Percentiles rank a stretch among this genome's conserved stretches.
These are phyloP conservation scores for Eutolmus rufibarbis DNA, from an alignment of 2,888 invertebrate genomes.

Conservation along the genomic window DNA sequence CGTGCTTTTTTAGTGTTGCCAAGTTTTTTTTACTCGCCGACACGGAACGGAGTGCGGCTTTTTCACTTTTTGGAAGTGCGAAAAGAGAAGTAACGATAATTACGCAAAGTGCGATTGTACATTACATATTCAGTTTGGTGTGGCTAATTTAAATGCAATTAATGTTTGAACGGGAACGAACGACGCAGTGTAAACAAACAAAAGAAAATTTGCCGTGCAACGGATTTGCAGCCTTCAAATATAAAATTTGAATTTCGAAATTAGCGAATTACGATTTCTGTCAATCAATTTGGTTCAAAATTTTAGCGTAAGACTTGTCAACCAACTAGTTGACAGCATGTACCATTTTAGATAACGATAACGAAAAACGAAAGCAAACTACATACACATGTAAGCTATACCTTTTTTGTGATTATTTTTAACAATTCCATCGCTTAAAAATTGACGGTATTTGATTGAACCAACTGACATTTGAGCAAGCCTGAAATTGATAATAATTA, in stretches of 20 bases:
- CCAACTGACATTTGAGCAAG: no score
- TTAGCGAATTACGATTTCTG: not conserved
- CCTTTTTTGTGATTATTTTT: no score
- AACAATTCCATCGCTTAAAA: no score
- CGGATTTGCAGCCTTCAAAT: not conserved
- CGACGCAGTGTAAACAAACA: not conserved
- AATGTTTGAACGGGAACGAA: not conserved
- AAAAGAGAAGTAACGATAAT: conserved; percentile 12
- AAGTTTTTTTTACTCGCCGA: not conserved
- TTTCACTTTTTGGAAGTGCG: not conserved
- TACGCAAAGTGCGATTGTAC: not conserved
- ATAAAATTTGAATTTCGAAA: not conserved
- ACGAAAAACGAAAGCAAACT: not conserved
- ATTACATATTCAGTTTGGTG: not conserved
- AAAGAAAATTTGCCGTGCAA: not conserved
- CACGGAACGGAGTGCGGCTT: not conserved
- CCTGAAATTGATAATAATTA: no score
- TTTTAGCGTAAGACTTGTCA: not conserved
- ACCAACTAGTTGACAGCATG: not conserved
- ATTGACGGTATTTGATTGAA: no score
- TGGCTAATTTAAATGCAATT: conserved; percentile 5
- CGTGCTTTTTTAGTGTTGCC: conserved; percentile 1
- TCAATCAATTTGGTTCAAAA: not conserved
- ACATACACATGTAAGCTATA: not conserved
- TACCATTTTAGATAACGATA: not conserved